phyloP scores from a whole-genome alignment of 1,140 invertebrate genomes.

The Trichomalopsis sarcophagae region DNA sequence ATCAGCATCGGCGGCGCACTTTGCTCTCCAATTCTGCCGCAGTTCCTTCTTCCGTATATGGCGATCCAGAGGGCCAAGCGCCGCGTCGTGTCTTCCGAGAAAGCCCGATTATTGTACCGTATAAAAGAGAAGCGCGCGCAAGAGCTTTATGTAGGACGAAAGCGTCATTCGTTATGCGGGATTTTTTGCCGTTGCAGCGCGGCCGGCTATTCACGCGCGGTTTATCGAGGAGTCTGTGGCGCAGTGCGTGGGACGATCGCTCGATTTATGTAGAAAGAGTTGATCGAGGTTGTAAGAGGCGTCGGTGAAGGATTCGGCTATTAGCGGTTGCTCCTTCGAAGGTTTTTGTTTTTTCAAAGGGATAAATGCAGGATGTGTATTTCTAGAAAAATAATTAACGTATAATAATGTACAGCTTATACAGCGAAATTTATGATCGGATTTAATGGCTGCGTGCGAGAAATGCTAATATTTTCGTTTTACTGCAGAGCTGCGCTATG shows the following conservation, averaged over 20 bases:
- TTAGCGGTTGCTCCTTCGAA: too few relatives aligned
- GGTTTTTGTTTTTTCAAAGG: neutral
- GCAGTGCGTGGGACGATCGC: too few relatives aligned
- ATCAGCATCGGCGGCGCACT: neutral
- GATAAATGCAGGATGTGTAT: neutral
- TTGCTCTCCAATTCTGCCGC: neutral
- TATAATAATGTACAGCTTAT: too few relatives aligned
- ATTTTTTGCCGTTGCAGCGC: neutral
- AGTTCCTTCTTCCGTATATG: constrained; percentile 21
- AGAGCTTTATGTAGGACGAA: constrained; percentile 23
- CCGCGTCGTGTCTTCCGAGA: neutral
- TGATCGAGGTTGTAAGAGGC: neutral
- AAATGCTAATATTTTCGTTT: neutral
- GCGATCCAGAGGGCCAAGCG: neutral
- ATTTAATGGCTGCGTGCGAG: neutral
- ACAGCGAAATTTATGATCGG: neutral
- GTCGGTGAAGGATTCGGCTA: too few relatives aligned
- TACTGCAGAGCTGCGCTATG: too few relatives aligned
- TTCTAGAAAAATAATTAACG: neutral
- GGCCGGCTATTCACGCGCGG: neutral
- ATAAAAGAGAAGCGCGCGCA: neutral
- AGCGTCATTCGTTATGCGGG: constrained; percentile 8
- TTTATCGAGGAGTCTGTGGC: neutral
- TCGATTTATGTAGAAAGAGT: neutral
- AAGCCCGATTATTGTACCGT: neutral